Percentiles rank a stretch among this genome's conserved stretches.
phyloP scores from a whole-genome alignment of 2,888 invertebrate genomes.

The Mimumesa dahlbomi region DNA sequence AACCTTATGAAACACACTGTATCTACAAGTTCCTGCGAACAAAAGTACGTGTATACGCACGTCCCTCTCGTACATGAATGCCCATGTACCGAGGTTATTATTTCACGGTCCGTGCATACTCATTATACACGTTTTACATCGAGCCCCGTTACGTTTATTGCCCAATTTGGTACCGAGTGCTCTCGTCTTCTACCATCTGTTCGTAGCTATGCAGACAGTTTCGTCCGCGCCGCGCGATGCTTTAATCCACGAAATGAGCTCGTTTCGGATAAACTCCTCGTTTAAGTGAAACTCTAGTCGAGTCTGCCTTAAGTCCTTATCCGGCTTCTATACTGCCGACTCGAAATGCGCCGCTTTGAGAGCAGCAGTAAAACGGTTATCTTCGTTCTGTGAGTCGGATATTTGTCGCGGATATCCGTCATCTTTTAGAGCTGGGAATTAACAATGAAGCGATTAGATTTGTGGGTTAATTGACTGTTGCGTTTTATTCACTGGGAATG shows the following conservation, averaged over 20 bases:
- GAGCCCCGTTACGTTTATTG: constrained; percentile 58
- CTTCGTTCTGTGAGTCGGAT: not conserved
- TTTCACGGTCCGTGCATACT: constrained; percentile 59
- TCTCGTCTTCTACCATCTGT: constrained; percentile 50
- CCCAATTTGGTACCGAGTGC: constrained; percentile 60
- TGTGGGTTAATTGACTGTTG: too few relatives aligned
- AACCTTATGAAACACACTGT: constrained; percentile 21
- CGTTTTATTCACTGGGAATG: too few relatives aligned
- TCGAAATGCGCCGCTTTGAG: not conserved
- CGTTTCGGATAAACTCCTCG: constrained; percentile 67
- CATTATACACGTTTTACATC: constrained; percentile 60
- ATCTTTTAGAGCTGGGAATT: not conserved
- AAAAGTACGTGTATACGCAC: not conserved
- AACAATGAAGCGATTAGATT: not conserved
- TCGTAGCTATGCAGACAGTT: constrained; percentile 50
- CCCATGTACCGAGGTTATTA: constrained; percentile 53
- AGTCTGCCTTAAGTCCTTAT: constrained; percentile 44
- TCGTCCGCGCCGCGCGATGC: constrained; percentile 54
- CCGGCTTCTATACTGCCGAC: constrained; percentile 18
- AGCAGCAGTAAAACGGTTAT: not conserved
- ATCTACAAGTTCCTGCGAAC: not conserved
- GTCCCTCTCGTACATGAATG: constrained; percentile 7
- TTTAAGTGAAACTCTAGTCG: constrained; percentile 64
- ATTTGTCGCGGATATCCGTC: not conserved
- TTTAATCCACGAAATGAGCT: constrained; percentile 66